A percentile compares a stretch with the other conserved stretches of the same genome.
Conservation (phyloP, 1,140 invertebrate genomes). For the Muscidifurax raptorellus region DNA sequence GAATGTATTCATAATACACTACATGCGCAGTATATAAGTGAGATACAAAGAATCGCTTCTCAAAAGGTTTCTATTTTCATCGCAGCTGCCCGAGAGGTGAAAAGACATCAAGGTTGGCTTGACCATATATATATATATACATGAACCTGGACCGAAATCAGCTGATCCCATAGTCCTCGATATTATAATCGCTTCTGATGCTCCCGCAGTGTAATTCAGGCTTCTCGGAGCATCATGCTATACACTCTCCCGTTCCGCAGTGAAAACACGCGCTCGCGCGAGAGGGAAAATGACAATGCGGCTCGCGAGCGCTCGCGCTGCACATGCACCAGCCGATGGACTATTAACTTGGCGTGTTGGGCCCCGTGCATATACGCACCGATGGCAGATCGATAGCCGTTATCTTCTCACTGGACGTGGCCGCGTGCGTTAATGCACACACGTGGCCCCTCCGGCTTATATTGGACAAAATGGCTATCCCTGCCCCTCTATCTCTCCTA, state of each 20-base stretch:
- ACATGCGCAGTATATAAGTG: too few relatives aligned
- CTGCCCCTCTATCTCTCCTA: constrained; percentile 35
- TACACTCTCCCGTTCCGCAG: neutral
- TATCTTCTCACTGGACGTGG: constrained; percentile 67
- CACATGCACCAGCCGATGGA: constrained; percentile 7
- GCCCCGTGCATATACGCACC: constrained; percentile 20
- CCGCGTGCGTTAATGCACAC: constrained; percentile 68
- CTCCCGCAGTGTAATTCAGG: neutral
- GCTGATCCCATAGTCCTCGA: too few relatives aligned
- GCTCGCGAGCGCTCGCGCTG: neutral
- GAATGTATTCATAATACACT: too few relatives aligned
- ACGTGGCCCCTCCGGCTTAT: constrained; percentile 52
- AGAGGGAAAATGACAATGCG: constrained; percentile 23
- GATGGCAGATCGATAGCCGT: constrained; percentile 58
- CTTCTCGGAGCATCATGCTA: neutral
- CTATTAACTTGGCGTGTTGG: constrained; percentile 55
- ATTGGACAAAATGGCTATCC: constrained; percentile 68
- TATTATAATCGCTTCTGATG: neutral
- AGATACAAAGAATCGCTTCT: too few relatives aligned
- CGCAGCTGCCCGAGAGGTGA: too few relatives aligned
- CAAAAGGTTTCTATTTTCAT: too few relatives aligned
- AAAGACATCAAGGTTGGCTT: too few relatives aligned
- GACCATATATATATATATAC: too few relatives aligned
- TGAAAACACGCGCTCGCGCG: neutral
- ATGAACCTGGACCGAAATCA: too few relatives aligned